Percentiles rank a stretch among this genome's conserved stretches.
These are phyloP conservation scores for Montipora capricornis DNA, from an alignment of 64 coral and sea anemone genomes.

Conservation along the genomic window DNA sequence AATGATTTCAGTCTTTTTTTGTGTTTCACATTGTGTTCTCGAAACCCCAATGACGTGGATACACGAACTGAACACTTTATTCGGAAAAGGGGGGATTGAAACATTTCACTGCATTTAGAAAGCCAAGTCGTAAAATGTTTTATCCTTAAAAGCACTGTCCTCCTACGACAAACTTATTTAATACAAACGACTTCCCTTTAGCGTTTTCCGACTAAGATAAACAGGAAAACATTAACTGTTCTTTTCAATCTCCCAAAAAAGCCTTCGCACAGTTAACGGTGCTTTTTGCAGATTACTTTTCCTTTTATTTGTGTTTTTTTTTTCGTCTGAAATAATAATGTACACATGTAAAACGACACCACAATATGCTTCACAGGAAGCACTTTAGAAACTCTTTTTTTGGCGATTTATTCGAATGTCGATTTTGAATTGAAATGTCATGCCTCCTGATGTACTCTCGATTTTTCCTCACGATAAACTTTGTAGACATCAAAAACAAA, in stretches of 20 bases:
- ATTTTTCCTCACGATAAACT: too few relatives aligned
- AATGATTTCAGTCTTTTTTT: too few relatives aligned
- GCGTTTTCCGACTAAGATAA: background rate
- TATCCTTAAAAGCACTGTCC: background rate
- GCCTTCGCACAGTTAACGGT: background rate
- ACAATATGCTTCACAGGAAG: too few relatives aligned
- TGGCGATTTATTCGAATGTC: too few relatives aligned
- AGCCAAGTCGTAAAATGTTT: background rate
- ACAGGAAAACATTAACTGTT: background rate
- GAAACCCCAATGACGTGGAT: background rate
- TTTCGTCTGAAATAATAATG: background rate
- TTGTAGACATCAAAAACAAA: too few relatives aligned
- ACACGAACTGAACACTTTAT: background rate
- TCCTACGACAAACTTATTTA: too few relatives aligned
- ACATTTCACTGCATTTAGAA: background rate
- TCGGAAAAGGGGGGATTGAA: background rate
- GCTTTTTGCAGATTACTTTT: background rate
- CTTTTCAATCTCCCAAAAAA: background rate
- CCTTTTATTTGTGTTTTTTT: background rate
- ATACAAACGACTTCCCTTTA: background rate
- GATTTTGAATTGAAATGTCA: too few relatives aligned
- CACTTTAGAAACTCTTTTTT: too few relatives aligned
- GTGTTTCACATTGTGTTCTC: too few relatives aligned
- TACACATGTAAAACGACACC: background rate
- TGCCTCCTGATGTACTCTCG: too few relatives aligned